Evolutionary conservation across 1,140 invertebrate genomes (phyloP), one percentile per base, ranked within the genome.

Genomic region (Leucophenga varia): DNA sequence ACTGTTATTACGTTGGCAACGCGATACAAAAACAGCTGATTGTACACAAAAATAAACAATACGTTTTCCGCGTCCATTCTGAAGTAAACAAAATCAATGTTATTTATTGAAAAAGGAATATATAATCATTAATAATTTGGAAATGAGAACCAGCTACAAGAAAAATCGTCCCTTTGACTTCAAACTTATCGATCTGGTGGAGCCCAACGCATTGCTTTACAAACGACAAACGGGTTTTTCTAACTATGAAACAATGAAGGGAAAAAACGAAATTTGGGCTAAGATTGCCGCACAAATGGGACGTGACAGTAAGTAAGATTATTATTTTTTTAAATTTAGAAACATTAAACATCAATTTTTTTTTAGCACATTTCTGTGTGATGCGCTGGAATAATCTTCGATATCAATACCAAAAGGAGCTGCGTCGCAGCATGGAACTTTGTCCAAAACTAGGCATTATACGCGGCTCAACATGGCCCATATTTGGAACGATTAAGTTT

Each of bases 301-400:
- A 8, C 54, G 55, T 16, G 54, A 56, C 31, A 53, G 69, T 72
- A 42, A 55, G 41, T 36, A 37, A 1, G 31, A 10, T 18, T 14
- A 19, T 12, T 22, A 12, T 6, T 3, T 2, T 1, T n/a, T n/a
- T n/a, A n/a, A n/a, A n/a, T n/a, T 1, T 1, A 7, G 10, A 12
- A 25, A 14, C 38, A n/a, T 0, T 8, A 18, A 3, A 17, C 19
- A 48, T 13, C 2, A n/a, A n/a, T 14, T 3, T 12, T 12, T 6
- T 4, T 1, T 7, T n/a, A 20, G 1, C 9, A 9, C 14, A 65
- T 30, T 72, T 72, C 21, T 72, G 69, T 10, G 3, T 72, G 13
- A 72, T 60, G 60, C 69, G 69, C 16, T 72, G 69, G 69, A 72
- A 65, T n/a, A 72, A 72, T 45, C 34, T 72, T 10, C 53, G 64